A percentile compares a stretch with the other conserved stretches of the same genome.
phyloP scores from a whole-genome alignment of 1,140 invertebrate genomes.

The Drosophila rufa region DNA sequence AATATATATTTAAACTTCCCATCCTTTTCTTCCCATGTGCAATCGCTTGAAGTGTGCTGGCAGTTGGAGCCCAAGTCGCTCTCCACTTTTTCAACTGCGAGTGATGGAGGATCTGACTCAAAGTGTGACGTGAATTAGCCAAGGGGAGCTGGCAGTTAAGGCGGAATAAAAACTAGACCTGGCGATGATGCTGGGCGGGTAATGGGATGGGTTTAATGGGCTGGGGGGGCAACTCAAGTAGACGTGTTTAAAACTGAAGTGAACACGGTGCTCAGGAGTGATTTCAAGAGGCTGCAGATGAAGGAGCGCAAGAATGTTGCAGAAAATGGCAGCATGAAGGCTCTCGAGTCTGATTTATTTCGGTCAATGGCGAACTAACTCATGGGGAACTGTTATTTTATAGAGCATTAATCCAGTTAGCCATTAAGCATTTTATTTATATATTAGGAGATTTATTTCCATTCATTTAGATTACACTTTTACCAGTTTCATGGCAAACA shows the following conservation, averaged over 20 bases:
- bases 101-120: conserved; percentile 58
- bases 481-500: not conserved
- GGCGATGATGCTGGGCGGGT: conserved; percentile 37
- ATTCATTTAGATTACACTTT: not conserved
- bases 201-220: conserved; percentile 19
- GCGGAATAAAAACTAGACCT: conserved; percentile 35
- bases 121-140: conserved; percentile 76
- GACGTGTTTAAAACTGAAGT: conserved; percentile 7
- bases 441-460: not conserved
- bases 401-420: not conserved
- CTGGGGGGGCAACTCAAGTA: not conserved
- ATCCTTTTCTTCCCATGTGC: conserved; percentile 3
- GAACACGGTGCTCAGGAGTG: conserved; percentile 1
- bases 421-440: not conserved
- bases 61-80: conserved; percentile 17
- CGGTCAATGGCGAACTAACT: conserved; percentile 6
- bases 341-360: conserved; percentile 19
- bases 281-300: conserved; percentile 6
- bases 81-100: conserved; percentile 33
- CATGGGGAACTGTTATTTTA: not conserved
- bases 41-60: conserved; percentile 28
- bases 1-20: too few species aligned
- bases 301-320: conserved; percentile 19
- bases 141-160: conserved; percentile 42
- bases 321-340: conserved; percentile 9